phyloP scores from a whole-genome alignment of 2,888 invertebrate genomes.

The Scrobipalpa costella region DNA sequence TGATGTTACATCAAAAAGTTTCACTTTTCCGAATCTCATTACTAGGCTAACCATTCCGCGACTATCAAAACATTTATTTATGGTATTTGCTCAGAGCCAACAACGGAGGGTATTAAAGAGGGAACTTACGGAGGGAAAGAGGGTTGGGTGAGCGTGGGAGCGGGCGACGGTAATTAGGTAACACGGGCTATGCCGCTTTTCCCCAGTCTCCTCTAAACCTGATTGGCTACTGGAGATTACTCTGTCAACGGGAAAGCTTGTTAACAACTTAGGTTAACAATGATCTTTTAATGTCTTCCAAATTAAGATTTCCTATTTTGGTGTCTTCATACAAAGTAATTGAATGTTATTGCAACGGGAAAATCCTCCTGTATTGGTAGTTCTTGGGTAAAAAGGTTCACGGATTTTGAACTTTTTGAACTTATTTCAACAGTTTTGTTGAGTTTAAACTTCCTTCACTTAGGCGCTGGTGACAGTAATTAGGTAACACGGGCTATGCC shows the following conservation, averaged over 20 bases:
- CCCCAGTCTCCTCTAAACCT: constrained; percentile 35
- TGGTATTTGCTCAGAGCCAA: constrained; percentile 49
- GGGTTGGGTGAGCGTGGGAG: constrained; percentile 61
- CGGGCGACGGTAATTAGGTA: constrained; percentile 62
- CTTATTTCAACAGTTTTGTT: too few relatives aligned
- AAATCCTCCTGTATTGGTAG: too few relatives aligned
- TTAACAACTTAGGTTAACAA: too few relatives aligned
- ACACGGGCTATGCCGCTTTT: constrained; percentile 46
- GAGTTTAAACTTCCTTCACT: too few relatives aligned
- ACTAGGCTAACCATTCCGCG: constrained; percentile 37
- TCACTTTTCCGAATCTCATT: constrained; percentile 14
- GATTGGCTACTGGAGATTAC: constrained; percentile 39
- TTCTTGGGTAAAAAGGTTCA: too few relatives aligned
- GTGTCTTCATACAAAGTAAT: too few relatives aligned
- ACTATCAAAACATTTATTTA: constrained; percentile 44
- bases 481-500: constrained; percentile 55
- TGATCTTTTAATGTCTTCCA: constrained; percentile 12
- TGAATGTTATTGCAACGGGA: too few relatives aligned
- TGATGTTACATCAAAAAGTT: constrained; percentile 7
- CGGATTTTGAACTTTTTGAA: too few relatives aligned
- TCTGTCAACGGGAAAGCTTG: constrained; percentile 37
- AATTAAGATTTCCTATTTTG: constrained; percentile 6
- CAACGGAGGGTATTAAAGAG: constrained; percentile 51
- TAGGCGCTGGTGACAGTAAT: constrained; percentile 63
- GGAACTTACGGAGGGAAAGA: constrained; percentile 31